These are phyloP conservation scores for Oscheius sp. DNA, from an alignment of 2,888 invertebrate genomes.

Conservation along the genomic window DNA sequence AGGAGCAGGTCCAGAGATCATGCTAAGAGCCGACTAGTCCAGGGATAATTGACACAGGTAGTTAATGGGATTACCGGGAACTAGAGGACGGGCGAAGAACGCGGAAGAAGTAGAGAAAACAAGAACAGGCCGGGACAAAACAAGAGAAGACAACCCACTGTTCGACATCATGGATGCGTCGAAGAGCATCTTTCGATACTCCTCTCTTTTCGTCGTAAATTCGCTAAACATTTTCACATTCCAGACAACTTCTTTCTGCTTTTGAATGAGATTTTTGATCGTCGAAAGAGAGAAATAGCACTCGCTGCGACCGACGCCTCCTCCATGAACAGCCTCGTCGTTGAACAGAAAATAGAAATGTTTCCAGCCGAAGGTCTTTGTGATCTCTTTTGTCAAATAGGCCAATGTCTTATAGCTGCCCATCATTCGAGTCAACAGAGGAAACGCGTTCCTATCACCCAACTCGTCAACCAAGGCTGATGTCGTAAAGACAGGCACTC, in stretches of 20 bases:
- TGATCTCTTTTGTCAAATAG: conserved; percentile 50
- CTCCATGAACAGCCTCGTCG: conserved; percentile 50
- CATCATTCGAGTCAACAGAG: conserved; percentile 84
- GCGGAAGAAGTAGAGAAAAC: not conserved
- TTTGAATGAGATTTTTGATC: conserved; percentile 62
- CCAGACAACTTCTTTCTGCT: conserved; percentile 62
- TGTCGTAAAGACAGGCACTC: conserved; percentile 82
- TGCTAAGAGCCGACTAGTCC: too few species aligned
- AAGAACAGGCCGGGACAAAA: not conserved
- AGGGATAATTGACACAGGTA: conserved; percentile 15
- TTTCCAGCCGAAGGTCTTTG: conserved; percentile 73
- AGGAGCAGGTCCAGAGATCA: too few species aligned
- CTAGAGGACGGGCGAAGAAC: not conserved
- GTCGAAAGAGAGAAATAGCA: conserved; percentile 66
- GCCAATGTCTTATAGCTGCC: conserved; percentile 77
- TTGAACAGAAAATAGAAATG: conserved; percentile 76
- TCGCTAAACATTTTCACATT: conserved; percentile 72
- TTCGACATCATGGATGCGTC: conserved; percentile 74
- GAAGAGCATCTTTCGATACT: conserved; percentile 76
- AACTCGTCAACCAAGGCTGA: conserved; percentile 84
- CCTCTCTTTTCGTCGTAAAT: conserved; percentile 78
- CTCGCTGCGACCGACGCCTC: conserved; percentile 63
- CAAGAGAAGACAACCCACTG: conserved; percentile 49
- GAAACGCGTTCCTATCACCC: conserved; percentile 78
- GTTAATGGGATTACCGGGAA: not conserved